These are phyloP conservation scores for Megaceryle torquata DNA, from an alignment of 2,113 vertebrate species.

Conservation along the genomic window DNA sequence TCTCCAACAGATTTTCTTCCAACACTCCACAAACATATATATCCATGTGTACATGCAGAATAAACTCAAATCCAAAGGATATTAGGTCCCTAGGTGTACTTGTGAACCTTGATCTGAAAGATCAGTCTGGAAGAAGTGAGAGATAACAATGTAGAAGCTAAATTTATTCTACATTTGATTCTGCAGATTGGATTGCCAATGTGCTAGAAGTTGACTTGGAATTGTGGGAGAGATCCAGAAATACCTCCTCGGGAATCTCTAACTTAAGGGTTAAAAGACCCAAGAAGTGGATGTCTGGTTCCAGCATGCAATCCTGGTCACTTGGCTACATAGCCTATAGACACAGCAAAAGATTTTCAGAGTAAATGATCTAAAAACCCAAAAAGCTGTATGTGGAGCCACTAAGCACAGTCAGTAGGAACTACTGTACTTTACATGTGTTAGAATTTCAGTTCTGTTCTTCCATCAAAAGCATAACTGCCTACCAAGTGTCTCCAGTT, in stretches of 20 bases:
- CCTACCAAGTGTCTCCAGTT: neutral
- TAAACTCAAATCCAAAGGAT: neutral
- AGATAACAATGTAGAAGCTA: neutral
- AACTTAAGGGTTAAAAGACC: neutral
- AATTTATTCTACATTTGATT: neutral
- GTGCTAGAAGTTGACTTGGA: neutral
- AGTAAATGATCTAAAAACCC: neutral
- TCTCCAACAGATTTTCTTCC: neutral
- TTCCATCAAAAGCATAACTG: neutral
- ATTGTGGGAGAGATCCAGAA: neutral
- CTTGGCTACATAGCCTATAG: neutral
- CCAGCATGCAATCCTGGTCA: neutral
- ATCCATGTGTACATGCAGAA: neutral
- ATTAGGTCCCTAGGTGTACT: neutral
- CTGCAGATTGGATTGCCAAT: neutral
- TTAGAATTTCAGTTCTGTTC: neutral
- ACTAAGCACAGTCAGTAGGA: neutral
- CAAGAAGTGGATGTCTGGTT: neutral
- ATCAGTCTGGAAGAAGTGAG: neutral
- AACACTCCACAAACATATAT: neutral
- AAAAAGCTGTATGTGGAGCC: neutral
- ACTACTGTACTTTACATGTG: neutral
- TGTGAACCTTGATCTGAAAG: neutral
- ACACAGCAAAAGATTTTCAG: neutral
- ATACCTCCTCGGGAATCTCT: neutral